Evolutionary conservation across 2,888 invertebrate species (phyloP).

Genomic region (Chloroclystis v-ata): DNA sequence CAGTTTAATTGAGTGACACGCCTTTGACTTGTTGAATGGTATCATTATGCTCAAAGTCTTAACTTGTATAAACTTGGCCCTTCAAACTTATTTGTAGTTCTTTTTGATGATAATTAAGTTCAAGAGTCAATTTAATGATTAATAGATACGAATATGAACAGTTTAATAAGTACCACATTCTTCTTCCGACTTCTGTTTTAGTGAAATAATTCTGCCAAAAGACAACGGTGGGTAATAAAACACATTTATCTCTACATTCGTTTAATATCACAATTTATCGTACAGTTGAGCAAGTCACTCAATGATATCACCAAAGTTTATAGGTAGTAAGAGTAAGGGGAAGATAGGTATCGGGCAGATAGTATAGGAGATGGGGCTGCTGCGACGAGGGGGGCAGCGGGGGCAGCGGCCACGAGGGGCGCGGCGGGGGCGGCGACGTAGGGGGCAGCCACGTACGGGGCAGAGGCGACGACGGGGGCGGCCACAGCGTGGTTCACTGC

Average conservation of each 20-base stretch:
- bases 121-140: too few relatives aligned
- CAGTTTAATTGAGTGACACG: constrained; percentile 29
- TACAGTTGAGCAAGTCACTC: constrained; percentile 69
- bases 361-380: constrained; percentile 31
- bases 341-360: constrained; percentile 50
- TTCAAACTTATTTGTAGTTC: not conserved
- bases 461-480: constrained; percentile 76
- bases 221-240: too few relatives aligned
- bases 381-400: constrained; percentile 34
- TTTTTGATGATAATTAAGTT: too few relatives aligned
- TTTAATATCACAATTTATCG: constrained; percentile 30
- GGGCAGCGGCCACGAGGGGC: constrained; percentile 36
- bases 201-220: too few relatives aligned
- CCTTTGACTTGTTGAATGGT: constrained; percentile 24
- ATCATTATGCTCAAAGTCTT: constrained; percentile 4
- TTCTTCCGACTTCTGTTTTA: too few relatives aligned
- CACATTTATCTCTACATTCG: constrained; percentile 11
- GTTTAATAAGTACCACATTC: too few relatives aligned
- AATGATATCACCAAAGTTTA: constrained; percentile 70
- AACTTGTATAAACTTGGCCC: not conserved
- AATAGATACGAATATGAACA: too few relatives aligned
- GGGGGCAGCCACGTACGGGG: constrained; percentile 39
- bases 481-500: constrained; percentile 86
- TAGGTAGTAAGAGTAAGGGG: constrained; percentile 58
- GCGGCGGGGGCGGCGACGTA: constrained; percentile 36